A percentile compares a stretch with the other conserved stretches of the same genome.
These are phyloP conservation scores for Graptemys geographica DNA, from an alignment of 2,797 vertebrate species.

Conservation along the genomic window DNA sequence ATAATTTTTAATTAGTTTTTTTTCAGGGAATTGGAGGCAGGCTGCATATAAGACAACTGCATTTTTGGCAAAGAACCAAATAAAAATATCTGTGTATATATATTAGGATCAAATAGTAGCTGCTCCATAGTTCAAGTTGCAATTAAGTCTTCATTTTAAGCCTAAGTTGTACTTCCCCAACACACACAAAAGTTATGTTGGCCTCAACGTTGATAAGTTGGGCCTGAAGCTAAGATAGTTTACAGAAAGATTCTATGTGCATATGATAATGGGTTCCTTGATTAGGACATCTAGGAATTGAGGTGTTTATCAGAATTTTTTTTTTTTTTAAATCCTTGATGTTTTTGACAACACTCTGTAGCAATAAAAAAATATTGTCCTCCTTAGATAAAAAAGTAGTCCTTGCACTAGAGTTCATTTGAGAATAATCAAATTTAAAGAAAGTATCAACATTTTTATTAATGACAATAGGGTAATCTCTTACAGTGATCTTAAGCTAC, in stretches of 20 bases:
- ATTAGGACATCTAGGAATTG: neutral
- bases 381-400: neutral
- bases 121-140: neutral
- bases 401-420: no score
- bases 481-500: neutral
- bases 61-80: neutral
- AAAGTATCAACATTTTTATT: neutral
- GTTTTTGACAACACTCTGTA: neutral
- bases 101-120: neutral
- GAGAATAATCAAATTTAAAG: neutral
- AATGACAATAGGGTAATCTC: neutral
- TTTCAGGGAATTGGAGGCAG: accelerated
- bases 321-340: neutral
- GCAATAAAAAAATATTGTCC: neutral
- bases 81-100: neutral
- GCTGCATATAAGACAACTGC: neutral
- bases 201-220: neutral
- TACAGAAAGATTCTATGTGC: neutral
- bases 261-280: neutral
- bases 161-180: neutral
- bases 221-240: neutral
- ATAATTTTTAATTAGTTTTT: neutral
- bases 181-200: neutral
- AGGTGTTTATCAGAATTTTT: neutral
- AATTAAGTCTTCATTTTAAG: neutral